Conservation (phyloP, 2,113 vertebrate species). For the Pelodiscus sinensis region DNA sequence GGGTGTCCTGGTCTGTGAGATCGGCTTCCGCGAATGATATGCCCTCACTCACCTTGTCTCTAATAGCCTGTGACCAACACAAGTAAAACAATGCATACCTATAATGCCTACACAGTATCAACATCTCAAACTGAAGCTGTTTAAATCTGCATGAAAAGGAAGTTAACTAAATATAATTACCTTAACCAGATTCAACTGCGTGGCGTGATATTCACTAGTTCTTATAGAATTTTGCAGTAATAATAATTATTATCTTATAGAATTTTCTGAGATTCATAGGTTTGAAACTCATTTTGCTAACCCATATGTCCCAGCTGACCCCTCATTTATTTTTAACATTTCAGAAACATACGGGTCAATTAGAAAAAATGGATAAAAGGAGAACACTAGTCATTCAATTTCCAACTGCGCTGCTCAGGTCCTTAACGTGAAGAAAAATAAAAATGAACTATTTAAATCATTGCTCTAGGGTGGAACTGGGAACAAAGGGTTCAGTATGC, state of each 20-base stretch:
- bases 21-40: not conserved
- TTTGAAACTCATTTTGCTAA: not conserved
- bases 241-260: too few relatives aligned
- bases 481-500: too few relatives aligned
- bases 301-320: not conserved
- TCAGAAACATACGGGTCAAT: not conserved
- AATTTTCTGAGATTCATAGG: not conserved
- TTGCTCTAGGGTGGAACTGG: too few relatives aligned
- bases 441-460: too few relatives aligned
- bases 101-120: not conserved
- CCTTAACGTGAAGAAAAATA: too few relatives aligned
- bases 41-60: not conserved
- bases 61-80: not conserved
- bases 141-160: not conserved
- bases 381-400: not conserved
- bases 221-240: not conserved
- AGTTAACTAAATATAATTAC: not conserved
- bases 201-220: not conserved
- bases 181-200: not conserved
- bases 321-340: not conserved
- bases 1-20: too few relatives aligned
- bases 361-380: rapidly evolving
- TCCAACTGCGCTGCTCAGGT: not conserved
- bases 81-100: not conserved
- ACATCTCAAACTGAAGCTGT: not conserved